Percentiles rank a stretch among this genome's conserved stretches.
phyloP scores from a whole-genome alignment of 2,797 vertebrate genomes.

The Periparus ater region DNA sequence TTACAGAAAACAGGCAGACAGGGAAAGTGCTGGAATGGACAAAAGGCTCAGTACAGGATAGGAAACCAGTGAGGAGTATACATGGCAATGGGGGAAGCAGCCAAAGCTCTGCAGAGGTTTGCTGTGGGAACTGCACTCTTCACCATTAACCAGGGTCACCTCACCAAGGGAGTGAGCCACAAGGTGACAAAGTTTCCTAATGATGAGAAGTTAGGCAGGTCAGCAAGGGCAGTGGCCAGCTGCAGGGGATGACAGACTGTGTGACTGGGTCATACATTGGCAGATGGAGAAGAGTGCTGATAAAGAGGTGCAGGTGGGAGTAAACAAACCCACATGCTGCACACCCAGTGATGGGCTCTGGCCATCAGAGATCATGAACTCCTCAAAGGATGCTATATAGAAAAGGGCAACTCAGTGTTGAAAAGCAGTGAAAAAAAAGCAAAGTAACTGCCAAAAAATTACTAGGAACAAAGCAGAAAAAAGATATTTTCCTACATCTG shows the following conservation, averaged over 20 bases:
- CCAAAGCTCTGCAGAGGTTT: neutral
- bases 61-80: neutral
- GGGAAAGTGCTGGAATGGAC: neutral
- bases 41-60: neutral
- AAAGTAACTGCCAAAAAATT: neutral
- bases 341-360: accelerated
- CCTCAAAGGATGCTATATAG: neutral
- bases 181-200: neutral
- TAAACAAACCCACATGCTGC: neutral
- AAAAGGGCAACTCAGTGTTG: neutral
- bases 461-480: neutral
- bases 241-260: neutral
- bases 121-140: neutral
- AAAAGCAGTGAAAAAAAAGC: neutral
- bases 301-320: neutral
- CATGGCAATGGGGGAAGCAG: neutral
- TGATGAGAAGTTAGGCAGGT: neutral
- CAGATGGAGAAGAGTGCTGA: neutral
- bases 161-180: neutral
- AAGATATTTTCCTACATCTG: neutral
- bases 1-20: neutral
- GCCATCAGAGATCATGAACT: neutral
- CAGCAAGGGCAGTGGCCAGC: neutral
- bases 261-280: neutral
- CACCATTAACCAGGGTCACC: neutral